These are phyloP conservation scores for Trachelus troglodyta DNA, from an alignment of 2,888 invertebrate species.

Conservation along the genomic window DNA sequence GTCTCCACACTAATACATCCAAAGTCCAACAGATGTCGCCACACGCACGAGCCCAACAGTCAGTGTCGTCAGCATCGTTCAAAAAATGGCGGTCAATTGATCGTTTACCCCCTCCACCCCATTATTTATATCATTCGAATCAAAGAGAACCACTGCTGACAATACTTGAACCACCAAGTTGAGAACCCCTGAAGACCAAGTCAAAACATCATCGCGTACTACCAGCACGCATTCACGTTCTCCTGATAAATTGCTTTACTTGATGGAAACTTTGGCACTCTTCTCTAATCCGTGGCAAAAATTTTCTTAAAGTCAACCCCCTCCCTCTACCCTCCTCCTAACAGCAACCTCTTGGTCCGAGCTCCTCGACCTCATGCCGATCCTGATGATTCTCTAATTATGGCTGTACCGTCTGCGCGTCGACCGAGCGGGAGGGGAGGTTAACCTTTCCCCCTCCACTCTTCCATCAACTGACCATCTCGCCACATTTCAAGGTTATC, in stretches of 20 bases:
- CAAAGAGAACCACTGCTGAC: not conserved
- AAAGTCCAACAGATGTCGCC: too few species aligned
- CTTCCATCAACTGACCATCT: not conserved
- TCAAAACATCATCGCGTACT: not conserved
- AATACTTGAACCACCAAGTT: not conserved
- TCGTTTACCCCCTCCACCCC: too few species aligned
- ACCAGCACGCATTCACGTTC: constrained; percentile 27
- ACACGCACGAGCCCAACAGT: too few species aligned
- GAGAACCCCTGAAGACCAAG: constrained; percentile 5
- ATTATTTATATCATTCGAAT: too few species aligned
- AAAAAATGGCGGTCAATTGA: too few species aligned
- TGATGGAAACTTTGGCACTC: constrained; percentile 52
- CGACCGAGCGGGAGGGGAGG: not conserved
- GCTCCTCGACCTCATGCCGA: constrained; percentile 18
- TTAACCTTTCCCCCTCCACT: too few species aligned
- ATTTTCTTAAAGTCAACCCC: not conserved
- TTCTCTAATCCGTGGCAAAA: constrained; percentile 43
- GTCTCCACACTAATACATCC: too few species aligned
- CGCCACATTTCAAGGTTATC: not conserved
- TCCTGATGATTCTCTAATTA: constrained; percentile 41
- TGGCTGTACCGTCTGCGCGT: not conserved
- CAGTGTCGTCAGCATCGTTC: too few species aligned
- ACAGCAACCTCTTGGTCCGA: not conserved
- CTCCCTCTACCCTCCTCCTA: too few species aligned
- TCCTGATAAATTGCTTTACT: constrained; percentile 48